Base-by-base conservation (phyloP, 1,140 invertebrate genomes). In the Drosophila parvula region DNA sequence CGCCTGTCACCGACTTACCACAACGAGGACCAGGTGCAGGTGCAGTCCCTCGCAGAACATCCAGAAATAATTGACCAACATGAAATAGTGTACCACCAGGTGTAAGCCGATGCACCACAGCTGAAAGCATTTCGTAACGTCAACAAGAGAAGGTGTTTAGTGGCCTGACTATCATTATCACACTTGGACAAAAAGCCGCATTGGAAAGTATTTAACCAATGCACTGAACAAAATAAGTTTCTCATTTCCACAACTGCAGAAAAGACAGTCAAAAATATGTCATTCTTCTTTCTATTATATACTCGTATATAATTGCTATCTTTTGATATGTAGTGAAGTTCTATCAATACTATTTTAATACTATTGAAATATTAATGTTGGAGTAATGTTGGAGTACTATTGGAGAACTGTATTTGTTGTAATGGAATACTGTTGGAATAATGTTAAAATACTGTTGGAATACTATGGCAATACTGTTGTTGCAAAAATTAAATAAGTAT, bases 31-130 rank as follows among this genome's bases (percentile, higher is more conserved):
- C 0, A 97, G 96, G 90, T 98, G 97, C 4, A 98, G 93, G 92
- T 98, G 98, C 12, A 98, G 94, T 0, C 97, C 97, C 92, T 97
- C 97, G 83, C 96, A 97, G 74, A 98, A 95, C 96, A 97, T 97
- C 98, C 98, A 98, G 78, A 97, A 95, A 92, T 98, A 98, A 92
- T 97, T 98, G 55, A 96, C 95, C 44, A 98, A 92, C 91, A 98
- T 94, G 81, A 97, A 96, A 91, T 98, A 98, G 78, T 97, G 95
- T 1, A 96, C 94, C 10, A 97, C 74, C 7, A 98, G 92, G 91
- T 98, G 96, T 0, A 98, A 91, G 0, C 94, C 83, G 85, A 96
- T 96, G 90, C 98, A 98, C 93, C 95, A 95, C 14, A 94, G 83
- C 97, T 98, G 93, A 16, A 74, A 75, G 30, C 2, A 55, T 22